These are phyloP conservation scores for Bathynomus jamesi DNA, from an alignment of 1,140 invertebrate genomes.

Conservation along the genomic window DNA sequence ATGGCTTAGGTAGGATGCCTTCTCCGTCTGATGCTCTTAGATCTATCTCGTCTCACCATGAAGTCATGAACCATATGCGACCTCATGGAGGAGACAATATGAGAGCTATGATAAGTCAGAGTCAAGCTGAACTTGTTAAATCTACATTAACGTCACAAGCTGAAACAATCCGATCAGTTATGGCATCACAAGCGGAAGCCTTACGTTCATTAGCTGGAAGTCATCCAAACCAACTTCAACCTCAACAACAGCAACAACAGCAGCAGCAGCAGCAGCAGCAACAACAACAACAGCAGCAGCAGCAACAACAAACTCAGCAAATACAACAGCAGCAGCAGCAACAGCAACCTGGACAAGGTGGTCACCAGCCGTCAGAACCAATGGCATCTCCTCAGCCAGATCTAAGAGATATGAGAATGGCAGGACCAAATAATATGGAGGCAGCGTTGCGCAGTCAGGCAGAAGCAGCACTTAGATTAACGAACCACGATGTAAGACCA, in stretches of 20 bases:
- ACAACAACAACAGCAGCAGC: constrained; percentile 50
- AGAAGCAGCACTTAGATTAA: constrained; percentile 67
- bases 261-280: constrained; percentile 46
- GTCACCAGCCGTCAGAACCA: constrained; percentile 31
- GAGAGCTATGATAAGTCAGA: constrained; percentile 37
- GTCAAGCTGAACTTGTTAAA: constrained; percentile 38
- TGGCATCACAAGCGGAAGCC: constrained; percentile 35
- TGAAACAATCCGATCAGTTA: constrained; percentile 33
- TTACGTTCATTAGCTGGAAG: constrained; percentile 43
- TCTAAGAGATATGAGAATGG: constrained; percentile 36
- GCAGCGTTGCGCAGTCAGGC: constrained; percentile 71
- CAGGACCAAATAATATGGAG: constrained; percentile 65
- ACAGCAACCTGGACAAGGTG: constrained; percentile 48
- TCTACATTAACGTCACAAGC: constrained; percentile 34
- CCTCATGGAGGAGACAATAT: constrained; percentile 35
- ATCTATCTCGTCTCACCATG: constrained; percentile 35
- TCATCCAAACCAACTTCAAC: constrained; percentile 64
- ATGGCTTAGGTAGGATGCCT: constrained; percentile 34
- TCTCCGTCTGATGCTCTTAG: constrained; percentile 34
- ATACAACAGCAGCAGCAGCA: constrained; percentile 40
- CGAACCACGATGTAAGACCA: constrained; percentile 41
- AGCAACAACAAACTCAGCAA: constrained; percentile 44
- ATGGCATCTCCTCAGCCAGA: constrained; percentile 36
- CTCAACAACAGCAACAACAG: constrained; percentile 44
- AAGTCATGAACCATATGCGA: constrained; percentile 37